phyloP scores from a whole-genome alignment of 1,140 invertebrate genomes.

The Diachasmimorpha longicaudata region DNA sequence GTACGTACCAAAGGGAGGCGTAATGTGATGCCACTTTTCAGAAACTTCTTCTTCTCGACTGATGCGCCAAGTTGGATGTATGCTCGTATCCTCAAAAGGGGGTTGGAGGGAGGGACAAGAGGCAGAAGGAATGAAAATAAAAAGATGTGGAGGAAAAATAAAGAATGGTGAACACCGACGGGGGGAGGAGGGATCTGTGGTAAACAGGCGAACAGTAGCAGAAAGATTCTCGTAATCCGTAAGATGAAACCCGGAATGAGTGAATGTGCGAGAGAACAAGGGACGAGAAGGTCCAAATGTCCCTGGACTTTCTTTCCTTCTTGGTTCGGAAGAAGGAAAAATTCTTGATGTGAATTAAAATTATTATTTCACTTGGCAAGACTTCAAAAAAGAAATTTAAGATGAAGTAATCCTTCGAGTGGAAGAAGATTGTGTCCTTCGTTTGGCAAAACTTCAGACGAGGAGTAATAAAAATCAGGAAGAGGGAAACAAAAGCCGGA shows the following conservation, averaged over 20 bases:
- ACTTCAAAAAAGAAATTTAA: not conserved
- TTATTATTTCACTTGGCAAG: too few species aligned
- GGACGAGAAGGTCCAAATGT: too few species aligned
- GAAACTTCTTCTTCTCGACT: constrained; percentile 26
- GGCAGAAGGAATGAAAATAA: too few species aligned
- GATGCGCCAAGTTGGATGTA: not conserved
- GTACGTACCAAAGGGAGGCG: constrained; percentile 13
- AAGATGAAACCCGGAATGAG: constrained; percentile 38
- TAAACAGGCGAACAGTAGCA: not conserved
- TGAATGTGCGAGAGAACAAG: not conserved
- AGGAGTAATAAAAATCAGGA: not conserved
- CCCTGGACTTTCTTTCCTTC: too few species aligned
- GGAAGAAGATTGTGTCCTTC: not conserved
- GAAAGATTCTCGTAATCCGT: constrained; percentile 39
- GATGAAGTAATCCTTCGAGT: not conserved
- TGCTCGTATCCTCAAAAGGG: not conserved
- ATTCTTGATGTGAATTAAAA: too few species aligned
- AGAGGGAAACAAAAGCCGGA: not conserved
- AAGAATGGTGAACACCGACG: too few species aligned
- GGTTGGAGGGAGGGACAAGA: too few species aligned
- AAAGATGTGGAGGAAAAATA: too few species aligned
- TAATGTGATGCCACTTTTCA: constrained; percentile 39
- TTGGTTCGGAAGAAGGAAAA: too few species aligned
- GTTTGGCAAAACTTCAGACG: not conserved
- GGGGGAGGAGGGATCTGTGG: not conserved